Percentiles rank a stretch among this genome's conserved stretches.
Conservation (phyloP, 1,140 invertebrate genomes). For the Saccostrea echinata region DNA sequence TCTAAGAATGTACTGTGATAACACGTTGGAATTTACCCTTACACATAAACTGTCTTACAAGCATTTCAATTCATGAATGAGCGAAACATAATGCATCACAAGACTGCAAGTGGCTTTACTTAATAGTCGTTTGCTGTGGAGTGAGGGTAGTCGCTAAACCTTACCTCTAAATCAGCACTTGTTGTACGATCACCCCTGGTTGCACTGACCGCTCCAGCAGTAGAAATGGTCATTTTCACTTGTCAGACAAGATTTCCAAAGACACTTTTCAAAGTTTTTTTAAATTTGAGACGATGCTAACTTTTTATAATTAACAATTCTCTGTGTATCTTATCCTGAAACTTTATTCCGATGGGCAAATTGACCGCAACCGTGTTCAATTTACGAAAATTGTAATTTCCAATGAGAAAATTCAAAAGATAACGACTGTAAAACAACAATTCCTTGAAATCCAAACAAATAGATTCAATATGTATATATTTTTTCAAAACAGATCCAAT, state of each 20-base stretch:
- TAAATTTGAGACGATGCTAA: neutral
- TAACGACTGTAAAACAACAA: too few species aligned
- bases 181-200: neutral
- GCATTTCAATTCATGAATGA: too few species aligned
- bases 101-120: too few species aligned
- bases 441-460: neutral
- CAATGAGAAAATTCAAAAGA: too few species aligned
- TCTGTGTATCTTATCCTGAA: neutral
- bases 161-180: neutral
- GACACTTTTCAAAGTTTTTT: neutral
- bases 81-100: too few species aligned
- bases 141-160: neutral
- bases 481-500: neutral
- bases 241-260: neutral
- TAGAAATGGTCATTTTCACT: neutral
- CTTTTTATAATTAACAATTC: neutral
- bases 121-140: too few species aligned
- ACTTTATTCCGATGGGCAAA: neutral
- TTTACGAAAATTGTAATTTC: neutral
- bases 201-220: neutral
- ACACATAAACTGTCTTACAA: too few species aligned
- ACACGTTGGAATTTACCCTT: too few species aligned
- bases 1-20: too few species aligned
- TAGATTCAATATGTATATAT: neutral
- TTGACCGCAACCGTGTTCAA: neutral